Base-by-base conservation (phyloP, 2,888 invertebrate species). In the Erebia epiphron region DNA sequence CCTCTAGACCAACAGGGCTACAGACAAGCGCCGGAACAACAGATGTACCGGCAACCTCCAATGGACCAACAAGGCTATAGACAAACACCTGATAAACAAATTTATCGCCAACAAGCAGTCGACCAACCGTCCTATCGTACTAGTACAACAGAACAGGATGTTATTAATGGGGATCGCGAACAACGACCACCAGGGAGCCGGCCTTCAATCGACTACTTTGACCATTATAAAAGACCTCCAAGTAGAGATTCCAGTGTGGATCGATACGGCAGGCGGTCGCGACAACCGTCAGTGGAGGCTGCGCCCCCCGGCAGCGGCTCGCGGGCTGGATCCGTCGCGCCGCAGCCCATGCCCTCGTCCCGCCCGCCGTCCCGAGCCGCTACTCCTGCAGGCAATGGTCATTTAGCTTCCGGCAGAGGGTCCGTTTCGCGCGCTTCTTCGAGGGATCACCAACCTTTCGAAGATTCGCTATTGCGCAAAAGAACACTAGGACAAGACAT, bases 201-300 rank as follows among this genome's bases (percentile, higher is more conserved):
- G 14, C 89, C 97, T 13, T 96, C 97, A 79, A 97, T 97, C 83
- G 98, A 98, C 88, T 97, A 98, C 83, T 98, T 98, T 85, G 98
- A 98, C 88, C 98, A 99, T 85, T 99, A 99, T 88, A 97, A 98
- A 88, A 94, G 97, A 85, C 97, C 98, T 67, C 97, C 98, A 0
- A 98, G 98, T 91, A 94, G 98, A 83, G 97, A 98, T 85, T 96
- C 96, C 73, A 97, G 97, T 78, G 97, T 97, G 61, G 98, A 98
- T 91, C 95, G 97, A 73, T 97, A 96, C 83, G 95, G 96, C 7
- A 94, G 96, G 74, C 96, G 97, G 35, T 97, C 97, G 0, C 94
- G 97, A 72, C 97, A 97, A 83, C 95, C 97, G 49, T 97, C 97
- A 16, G 95, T 97, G 68, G 97, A 98, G 83, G 95, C 96, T 75